Percentiles rank a stretch among this genome's conserved stretches.
Conservation (phyloP, 1,140 invertebrate genomes). For the Heliothis virescens region DNA sequence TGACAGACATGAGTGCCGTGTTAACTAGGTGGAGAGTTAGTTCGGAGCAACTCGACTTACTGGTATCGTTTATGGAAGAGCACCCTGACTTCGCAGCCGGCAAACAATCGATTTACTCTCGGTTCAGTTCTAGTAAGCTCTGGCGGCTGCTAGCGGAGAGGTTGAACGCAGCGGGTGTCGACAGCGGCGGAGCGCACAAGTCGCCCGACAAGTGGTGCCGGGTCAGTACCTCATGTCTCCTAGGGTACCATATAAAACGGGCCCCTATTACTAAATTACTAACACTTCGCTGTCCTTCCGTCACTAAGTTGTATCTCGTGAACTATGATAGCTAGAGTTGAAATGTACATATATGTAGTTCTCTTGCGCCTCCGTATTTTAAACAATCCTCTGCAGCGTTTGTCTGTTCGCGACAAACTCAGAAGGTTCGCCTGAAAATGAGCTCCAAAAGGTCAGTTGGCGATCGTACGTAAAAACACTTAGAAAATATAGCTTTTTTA, state of each 20-base stretch:
- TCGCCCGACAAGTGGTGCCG: conserved; percentile 80
- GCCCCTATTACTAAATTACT: no score
- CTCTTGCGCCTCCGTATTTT: no score
- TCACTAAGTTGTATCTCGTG: no score
- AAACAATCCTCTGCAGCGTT: no score
- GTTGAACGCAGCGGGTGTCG: conserved; percentile 75
- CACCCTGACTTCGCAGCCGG: conserved; percentile 81
- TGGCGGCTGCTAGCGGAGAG: conserved; percentile 79
- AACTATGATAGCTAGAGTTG: no score
- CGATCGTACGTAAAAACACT: no score
- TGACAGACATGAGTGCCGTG: conserved; percentile 70
- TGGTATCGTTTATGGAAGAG: conserved; percentile 83
- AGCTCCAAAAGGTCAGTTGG: no score
- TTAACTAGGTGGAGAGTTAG: conserved; percentile 77
- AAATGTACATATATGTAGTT: no score
- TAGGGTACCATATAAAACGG: no score
- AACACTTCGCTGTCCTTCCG: background rate
- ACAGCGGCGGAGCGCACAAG: conserved; percentile 74
- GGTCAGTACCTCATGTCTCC: conserved; percentile 56
- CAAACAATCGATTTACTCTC: conserved; percentile 78
- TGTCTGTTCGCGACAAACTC: no score
- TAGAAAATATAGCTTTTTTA: no score
- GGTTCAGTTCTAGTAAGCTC: conserved; percentile 78
- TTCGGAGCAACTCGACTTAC: conserved; percentile 75
- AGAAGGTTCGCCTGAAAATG: no score